Evolutionary conservation across 2,113 vertebrate genomes (phyloP), one percentile per base, ranked within the genome.

Genomic region (Columba livia): DNA sequence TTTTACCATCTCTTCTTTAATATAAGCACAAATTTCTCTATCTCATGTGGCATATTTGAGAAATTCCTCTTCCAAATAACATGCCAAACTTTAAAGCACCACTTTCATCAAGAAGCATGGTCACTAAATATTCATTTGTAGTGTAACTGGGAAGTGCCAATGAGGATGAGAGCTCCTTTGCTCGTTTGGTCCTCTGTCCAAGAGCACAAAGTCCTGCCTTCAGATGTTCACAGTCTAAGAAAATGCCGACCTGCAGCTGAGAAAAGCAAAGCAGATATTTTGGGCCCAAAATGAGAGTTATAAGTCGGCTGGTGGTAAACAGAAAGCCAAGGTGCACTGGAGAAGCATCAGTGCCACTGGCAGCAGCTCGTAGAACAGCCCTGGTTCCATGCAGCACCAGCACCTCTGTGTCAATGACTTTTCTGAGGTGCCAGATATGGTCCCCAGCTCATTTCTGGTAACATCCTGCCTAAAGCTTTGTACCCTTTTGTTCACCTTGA

Each of bases 401-500:
- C 9, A 70, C 2, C 9, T 8, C 15, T 8, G 10, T 6, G 29
- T 2, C 67, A 62, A 2, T 20, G 34, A 21, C 16, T 10, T 32
- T 53, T 66, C 54, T 42, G 36, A 88, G 32, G 51, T 29, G n/a
- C 38, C 16, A 88, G 34, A 34, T 10, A 10, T 53, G 18, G 38
- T 66, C 29, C 47, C 17, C 60, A 24, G 19, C 26, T 79, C 28
- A 25, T 74, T 83, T 57, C 61, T 89, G 34, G 32, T 51, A 88
- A 15, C 17, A 28, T 60, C 31, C 19, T 69, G 12, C 17, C 31
- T 67, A 36, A 78, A 79, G 28, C 13, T 84, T 65, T 84, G 9
- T 58, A 53, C 21, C 40, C n/a, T 94, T 87, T 81, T 36, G 10
- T 61, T 81, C 72, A 93, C 88, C 90, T 94, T 96, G 73, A 93